Percentiles rank a stretch among this genome's conserved stretches.
Conservation (phyloP, 2,888 invertebrate genomes). For the Andrena dorsata region DNA sequence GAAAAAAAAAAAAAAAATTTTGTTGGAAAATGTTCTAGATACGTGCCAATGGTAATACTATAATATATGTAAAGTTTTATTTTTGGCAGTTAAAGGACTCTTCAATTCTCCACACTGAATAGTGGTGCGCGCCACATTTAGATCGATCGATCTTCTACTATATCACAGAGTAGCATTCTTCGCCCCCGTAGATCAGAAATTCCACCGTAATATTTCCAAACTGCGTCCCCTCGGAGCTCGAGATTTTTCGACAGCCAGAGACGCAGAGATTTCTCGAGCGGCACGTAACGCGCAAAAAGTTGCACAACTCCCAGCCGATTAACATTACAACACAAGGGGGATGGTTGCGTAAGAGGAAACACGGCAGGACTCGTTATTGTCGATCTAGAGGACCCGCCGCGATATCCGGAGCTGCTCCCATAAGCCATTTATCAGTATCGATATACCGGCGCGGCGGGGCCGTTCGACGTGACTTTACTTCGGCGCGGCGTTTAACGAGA, state of each 20-base stretch:
- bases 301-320: slow-evolving; percentile 13
- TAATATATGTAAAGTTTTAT: too few relatives aligned
- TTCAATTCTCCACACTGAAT: too few relatives aligned
- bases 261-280: background rate
- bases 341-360: slow-evolving; percentile 46
- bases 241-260: background rate
- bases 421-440: slow-evolving; percentile 68
- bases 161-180: background rate
- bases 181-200: background rate
- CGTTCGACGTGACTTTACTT: slow-evolving; percentile 76
- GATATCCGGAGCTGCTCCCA: slow-evolving; percentile 43
- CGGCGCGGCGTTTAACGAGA: slow-evolving; percentile 80
- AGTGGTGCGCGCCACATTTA: too few relatives aligned
- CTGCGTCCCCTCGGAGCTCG: background rate
- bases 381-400: slow-evolving; percentile 23
- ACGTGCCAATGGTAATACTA: too few relatives aligned
- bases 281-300: background rate
- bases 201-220: background rate
- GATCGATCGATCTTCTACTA: too few relatives aligned
- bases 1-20: too few relatives aligned
- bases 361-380: slow-evolving; percentile 39
- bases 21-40: too few relatives aligned
- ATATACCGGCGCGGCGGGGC: slow-evolving; percentile 36
- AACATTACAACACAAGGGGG: slow-evolving; percentile 13
- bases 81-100: too few relatives aligned